Conservation (phyloP, 2,797 vertebrate genomes). For the Urocyon cinereoargenteus region DNA sequence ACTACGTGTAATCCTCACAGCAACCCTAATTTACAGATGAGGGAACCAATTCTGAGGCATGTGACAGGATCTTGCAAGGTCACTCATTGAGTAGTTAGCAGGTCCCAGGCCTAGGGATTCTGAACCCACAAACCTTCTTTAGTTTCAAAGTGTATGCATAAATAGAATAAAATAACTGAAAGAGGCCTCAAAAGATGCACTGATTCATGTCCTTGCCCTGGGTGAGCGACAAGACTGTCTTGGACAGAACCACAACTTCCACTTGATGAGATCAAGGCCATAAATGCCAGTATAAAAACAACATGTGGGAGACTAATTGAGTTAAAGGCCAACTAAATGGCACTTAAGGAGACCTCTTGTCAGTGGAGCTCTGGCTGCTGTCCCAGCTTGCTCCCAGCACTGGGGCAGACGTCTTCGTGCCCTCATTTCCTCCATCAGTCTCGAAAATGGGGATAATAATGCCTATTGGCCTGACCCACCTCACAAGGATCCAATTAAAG, state of each 20-base stretch:
- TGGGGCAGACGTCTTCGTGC: background rate
- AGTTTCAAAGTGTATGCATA: background rate
- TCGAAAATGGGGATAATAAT: constrained; percentile 33
- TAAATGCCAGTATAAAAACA: background rate
- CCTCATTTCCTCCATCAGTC: background rate
- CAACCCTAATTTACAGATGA: background rate
- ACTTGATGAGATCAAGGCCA: constrained; percentile 36
- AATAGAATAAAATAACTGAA: constrained; percentile 22
- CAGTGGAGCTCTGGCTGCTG: constrained; percentile 12
- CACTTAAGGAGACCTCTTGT: background rate
- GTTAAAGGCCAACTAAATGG: constrained; percentile 55
- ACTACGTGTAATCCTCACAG: background rate
- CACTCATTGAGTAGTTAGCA: background rate
- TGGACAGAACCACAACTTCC: background rate
- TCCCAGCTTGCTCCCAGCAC: constrained; percentile 27
- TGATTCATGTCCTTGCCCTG: background rate
- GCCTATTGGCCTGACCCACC: background rate
- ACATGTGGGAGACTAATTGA: constrained; percentile 39
- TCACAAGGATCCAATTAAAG: background rate
- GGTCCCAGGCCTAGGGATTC: background rate
- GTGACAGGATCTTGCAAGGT: background rate
- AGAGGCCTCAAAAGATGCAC: background rate
- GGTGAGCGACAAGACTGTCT: background rate
- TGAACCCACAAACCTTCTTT: background rate
- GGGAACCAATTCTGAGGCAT: background rate